Conservation (phyloP, 2,888 invertebrate genomes). For the Agrotis exclamationis region DNA sequence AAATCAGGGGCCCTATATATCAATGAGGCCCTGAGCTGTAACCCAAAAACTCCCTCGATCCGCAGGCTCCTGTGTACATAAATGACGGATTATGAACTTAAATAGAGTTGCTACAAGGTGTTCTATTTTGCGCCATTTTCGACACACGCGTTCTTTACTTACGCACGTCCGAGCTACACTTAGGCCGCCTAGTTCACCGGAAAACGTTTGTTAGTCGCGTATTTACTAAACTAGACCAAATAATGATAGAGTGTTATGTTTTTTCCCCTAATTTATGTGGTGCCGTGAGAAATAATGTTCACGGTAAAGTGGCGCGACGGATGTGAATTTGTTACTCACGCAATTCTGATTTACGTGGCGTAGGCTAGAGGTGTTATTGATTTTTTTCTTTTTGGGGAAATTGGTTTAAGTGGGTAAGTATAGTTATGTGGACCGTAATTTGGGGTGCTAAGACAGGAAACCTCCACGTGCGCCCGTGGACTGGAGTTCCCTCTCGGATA, state of each 20-base stretch:
- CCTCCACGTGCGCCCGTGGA: no score
- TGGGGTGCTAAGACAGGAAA: no score
- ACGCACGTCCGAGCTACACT: background rate
- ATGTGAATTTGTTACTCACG: constrained; percentile 62
- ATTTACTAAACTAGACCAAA: constrained; percentile 67
- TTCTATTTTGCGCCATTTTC: no score
- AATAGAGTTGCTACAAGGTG: no score
- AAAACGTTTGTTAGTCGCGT: constrained; percentile 39
- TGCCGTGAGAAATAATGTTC: constrained; percentile 62
- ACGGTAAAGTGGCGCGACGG: constrained; percentile 55
- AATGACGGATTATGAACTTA: no score
- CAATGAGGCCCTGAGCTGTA: no score
- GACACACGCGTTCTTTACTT: background rate
- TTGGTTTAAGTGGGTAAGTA: background rate
- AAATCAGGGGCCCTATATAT: no score
- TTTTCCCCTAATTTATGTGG: constrained; percentile 58
- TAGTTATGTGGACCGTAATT: background rate
- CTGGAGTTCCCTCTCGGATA: no score
- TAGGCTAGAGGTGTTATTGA: constrained; percentile 50
- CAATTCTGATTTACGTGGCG: constrained; percentile 51
- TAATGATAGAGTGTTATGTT: constrained; percentile 70
- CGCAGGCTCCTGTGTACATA: no score
- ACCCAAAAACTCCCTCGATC: no score
- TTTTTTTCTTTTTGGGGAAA: constrained; percentile 44
- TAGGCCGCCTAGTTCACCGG: constrained; percentile 1